Base-by-base conservation (phyloP, 1,140 invertebrate genomes). In the Oreohelix idahoensis region DNA sequence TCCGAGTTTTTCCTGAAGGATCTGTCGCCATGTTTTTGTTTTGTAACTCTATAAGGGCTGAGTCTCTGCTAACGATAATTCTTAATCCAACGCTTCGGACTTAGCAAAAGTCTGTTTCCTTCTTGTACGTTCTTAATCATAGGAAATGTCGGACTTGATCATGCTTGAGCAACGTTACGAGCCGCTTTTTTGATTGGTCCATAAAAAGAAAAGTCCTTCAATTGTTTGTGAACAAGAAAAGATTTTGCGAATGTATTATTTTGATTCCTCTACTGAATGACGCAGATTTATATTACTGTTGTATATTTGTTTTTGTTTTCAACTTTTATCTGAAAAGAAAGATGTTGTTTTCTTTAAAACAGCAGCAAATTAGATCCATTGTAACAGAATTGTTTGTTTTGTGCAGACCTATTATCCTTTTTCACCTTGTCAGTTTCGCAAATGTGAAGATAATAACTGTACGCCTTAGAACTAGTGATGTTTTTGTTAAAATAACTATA, bases 1-100 rank as follows among this genome's bases (percentile, higher is more conserved):
- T 95, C 93, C 97, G 87, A 77, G 87, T 89, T 88, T 92, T 92
- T 38, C 77, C 81, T 63, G 71, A 38, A 32, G 85, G 77, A 79
- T 86, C 85, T 53, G 83, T 66, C 38, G 81, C 74, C 85, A 86
- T 86, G 36, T 80, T 75, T 23, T 42, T 51, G 63, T 45, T 36
- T 49, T 51, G 66, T 45, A 35, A 71, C 20, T 13, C 15, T 29
- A 35, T 32, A 73, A 73, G 35, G n/a, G n/a, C n/a, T n/a, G n/a
- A n/a, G n/a, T n/a, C n/a, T n/a, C n/a, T n/a, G n/a, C n/a, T n/a
- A n/a, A n/a, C n/a, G n/a, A n/a, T n/a, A n/a, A n/a, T n/a, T n/a
- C n/a, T n/a, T n/a, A 36, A 36, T 23, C 20, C 36, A 38, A 73
- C 20, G 70, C 13, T 10, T 4, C 10, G 8, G 26, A 2, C 13